Conservation (phyloP, 1,140 invertebrate species). For the Sesamia nonagrioides region DNA sequence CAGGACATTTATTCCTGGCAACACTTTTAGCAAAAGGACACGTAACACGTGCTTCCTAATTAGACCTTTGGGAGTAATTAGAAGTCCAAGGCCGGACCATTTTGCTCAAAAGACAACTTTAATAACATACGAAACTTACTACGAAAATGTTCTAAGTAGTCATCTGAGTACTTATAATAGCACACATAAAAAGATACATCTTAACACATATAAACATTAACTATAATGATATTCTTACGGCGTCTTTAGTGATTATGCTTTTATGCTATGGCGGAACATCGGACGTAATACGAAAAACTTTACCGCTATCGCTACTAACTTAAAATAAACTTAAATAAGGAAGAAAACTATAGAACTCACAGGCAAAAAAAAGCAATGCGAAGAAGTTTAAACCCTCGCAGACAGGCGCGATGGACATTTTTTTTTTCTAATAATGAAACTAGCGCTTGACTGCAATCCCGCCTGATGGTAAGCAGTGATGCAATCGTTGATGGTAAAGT, state of each 20-base stretch:
- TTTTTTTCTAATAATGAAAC: no score
- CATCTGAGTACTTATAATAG: background rate
- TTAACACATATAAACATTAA: background rate
- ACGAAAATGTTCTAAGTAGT: background rate
- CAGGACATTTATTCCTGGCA: constrained; percentile 7
- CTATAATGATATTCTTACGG: constrained; percentile 4
- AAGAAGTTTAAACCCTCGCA: no score
- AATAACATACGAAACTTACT: background rate
- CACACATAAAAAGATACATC: background rate
- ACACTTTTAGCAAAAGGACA: constrained; percentile 2
- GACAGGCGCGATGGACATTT: no score
- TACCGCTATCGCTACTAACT: no score
- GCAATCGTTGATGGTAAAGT: no score
- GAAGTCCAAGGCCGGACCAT: constrained; percentile 6
- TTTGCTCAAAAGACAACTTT: background rate
- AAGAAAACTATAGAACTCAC: no score
- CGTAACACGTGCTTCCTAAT: constrained; percentile 16
- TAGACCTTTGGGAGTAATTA: constrained; percentile 27
- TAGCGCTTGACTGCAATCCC: no score
- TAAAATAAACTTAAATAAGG: no score
- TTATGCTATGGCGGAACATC: background rate
- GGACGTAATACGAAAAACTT: background rate
- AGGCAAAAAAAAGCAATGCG: no score
- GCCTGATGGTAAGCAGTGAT: no score
- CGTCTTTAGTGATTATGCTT: background rate